These are phyloP conservation scores for Noturus placidus DNA, from an alignment of 2,113 vertebrate species.

Conservation along the genomic window DNA sequence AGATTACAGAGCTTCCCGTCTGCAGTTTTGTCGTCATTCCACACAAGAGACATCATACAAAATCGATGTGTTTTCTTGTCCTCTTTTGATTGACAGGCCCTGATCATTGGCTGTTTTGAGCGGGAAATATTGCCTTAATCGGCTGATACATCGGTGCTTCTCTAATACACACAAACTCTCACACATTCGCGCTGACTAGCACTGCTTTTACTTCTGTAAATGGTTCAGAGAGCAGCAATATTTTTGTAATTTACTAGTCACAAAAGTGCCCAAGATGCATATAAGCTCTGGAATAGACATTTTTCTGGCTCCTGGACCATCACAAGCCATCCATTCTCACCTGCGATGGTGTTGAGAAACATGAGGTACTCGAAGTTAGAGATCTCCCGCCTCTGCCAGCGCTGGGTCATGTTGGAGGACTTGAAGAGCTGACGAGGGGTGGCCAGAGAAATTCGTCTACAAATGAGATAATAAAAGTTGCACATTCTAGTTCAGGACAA, in stretches of 20 bases:
- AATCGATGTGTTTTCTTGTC: too few species aligned
- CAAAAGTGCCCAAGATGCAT: background rate
- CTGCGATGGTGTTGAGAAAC: constrained; percentile 99
- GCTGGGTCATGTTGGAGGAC: constrained; percentile 99
- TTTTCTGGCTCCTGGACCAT: background rate
- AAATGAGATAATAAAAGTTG: background rate
- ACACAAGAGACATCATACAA: too few species aligned
- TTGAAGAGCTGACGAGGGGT: constrained; percentile 98
- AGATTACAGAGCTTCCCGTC: too few species aligned
- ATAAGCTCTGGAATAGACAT: background rate
- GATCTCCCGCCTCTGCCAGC: constrained; percentile 98
- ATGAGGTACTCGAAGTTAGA: constrained; percentile 99
- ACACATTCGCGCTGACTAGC: background rate
- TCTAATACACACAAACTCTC: too few species aligned
- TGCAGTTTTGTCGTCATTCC: too few species aligned
- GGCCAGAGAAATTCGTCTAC: constrained; percentile 94
- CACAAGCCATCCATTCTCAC: constrained; percentile 65
- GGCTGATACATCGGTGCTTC: too few species aligned
- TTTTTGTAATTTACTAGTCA: background rate
- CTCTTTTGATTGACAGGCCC: too few species aligned
- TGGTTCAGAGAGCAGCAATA: background rate
- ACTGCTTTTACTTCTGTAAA: background rate
- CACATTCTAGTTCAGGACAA: background rate
- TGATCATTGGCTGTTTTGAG: too few species aligned
- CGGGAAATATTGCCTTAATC: too few species aligned